A percentile compares a stretch with the other conserved stretches of the same genome.
These are phyloP conservation scores for Chinchilla lanigera DNA, from an alignment of 2,113 vertebrate species.

Conservation along the genomic window DNA sequence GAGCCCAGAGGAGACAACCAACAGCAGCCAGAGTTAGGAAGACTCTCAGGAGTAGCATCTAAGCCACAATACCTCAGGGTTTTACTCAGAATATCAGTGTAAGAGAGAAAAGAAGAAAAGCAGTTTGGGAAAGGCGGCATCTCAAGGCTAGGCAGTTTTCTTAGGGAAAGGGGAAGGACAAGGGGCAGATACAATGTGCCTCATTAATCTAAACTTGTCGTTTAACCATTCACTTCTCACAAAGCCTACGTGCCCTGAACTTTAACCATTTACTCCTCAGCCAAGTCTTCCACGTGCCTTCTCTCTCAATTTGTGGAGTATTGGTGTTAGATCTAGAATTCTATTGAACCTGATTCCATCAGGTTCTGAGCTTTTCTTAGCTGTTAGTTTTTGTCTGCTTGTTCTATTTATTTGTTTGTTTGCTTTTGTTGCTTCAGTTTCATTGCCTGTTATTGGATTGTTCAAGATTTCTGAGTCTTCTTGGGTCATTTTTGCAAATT, in stretches of 20 bases:
- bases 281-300: not conserved
- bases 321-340: not conserved
- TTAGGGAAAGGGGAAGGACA: not conserved
- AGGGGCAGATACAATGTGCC: not conserved
- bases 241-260: not conserved
- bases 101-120: not conserved
- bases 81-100: not conserved
- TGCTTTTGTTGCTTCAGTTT: not conserved
- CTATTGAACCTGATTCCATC: not conserved
- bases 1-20: not conserved
- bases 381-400: not conserved
- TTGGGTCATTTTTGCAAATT: not conserved
- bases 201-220: not conserved
- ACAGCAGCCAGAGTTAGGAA: not conserved
- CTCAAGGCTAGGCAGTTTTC: not conserved
- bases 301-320: not conserved
- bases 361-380: not conserved
- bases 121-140: not conserved
- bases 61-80: not conserved
- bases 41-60: not conserved
- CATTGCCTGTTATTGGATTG: not conserved
- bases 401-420: not conserved
- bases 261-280: not conserved
- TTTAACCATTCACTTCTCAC: not conserved
- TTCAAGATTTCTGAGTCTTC: not conserved